Evolutionary conservation across 2,113 vertebrate species (phyloP).

Genomic region (Actinemys pallida): DNA sequence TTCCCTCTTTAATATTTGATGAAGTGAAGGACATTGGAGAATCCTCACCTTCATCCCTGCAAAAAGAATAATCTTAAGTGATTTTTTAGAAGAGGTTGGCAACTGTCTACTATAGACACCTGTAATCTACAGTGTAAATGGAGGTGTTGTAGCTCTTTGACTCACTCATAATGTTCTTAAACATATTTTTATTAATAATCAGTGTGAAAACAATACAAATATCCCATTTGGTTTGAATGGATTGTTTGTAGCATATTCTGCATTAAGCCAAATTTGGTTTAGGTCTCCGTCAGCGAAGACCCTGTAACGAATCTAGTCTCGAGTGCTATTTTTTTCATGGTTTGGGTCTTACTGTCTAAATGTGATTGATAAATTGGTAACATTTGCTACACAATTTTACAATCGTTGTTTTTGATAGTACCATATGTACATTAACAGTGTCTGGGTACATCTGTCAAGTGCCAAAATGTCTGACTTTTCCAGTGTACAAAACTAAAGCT

Average conservation of each 20-base stretch:
- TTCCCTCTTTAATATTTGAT: neutral
- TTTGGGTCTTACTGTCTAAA: neutral
- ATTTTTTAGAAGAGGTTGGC: neutral
- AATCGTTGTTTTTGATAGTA: slow-evolving; percentile 9
- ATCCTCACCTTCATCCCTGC: neutral
- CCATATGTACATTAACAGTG: neutral
- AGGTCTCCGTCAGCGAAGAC: neutral
- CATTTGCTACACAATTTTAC: neutral
- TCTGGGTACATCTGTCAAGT: neutral
- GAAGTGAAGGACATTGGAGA: neutral
- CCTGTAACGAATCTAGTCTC: neutral
- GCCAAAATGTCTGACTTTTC: neutral
- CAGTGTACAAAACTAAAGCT: neutral
- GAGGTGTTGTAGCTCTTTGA: neutral
- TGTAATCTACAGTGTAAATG: neutral
- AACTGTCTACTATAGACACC: neutral
- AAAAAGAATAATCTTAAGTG: neutral
- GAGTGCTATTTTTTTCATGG: neutral
- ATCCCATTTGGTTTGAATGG: neutral
- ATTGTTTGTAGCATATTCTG: neutral
- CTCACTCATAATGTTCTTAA: neutral
- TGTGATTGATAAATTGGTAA: neutral
- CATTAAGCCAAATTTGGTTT: neutral
- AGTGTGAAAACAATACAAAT: neutral
- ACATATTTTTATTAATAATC: neutral